These are phyloP conservation scores for Coptodon rendalli DNA, from an alignment of 2,113 vertebrate species.

Conservation along the genomic window DNA sequence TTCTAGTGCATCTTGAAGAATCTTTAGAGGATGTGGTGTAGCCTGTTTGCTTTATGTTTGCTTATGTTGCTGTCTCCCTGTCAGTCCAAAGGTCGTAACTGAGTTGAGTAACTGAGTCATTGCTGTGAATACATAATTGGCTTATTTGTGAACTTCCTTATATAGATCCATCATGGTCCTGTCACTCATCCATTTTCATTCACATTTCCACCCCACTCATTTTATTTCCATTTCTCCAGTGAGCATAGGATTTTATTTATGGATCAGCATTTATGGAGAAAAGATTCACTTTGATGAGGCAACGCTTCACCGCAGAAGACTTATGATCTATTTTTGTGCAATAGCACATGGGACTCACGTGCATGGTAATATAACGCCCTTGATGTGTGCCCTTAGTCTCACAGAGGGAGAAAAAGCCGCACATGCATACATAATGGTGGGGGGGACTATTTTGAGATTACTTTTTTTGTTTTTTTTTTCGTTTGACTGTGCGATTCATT, in stretches of 20 bases:
- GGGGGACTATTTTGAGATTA: conserved; percentile 49
- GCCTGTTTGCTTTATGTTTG: neutral
- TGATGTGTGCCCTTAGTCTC: conserved; percentile 59
- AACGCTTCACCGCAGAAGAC: conserved; percentile 18
- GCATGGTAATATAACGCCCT: conserved; percentile 49
- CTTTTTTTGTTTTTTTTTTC: neutral
- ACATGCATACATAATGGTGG: conserved; percentile 56
- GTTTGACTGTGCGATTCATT: conserved; percentile 45
- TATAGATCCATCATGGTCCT: conserved; percentile 11
- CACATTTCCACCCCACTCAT: neutral
- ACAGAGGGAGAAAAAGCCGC: conserved; percentile 18
- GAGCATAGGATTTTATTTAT: conserved; percentile 44
- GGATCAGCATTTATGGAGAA: conserved; percentile 45
- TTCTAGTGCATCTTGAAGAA: neutral
- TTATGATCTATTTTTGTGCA: conserved; percentile 53
- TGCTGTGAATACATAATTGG: conserved; percentile 35
- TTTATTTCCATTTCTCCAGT: conserved; percentile 5
- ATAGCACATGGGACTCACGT: conserved; percentile 52
- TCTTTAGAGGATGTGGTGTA: neutral
- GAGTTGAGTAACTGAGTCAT: conserved; percentile 27
- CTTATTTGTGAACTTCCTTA: conserved; percentile 45
- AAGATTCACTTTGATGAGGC: conserved; percentile 49
- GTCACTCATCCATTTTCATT: conserved; percentile 40
- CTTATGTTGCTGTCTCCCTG: neutral
- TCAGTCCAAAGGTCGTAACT: conserved; percentile 28